A percentile compares a stretch with the other conserved stretches of the same genome.
phyloP scores from a whole-genome alignment of 2,113 vertebrate genomes.

The Alosa alosa region DNA sequence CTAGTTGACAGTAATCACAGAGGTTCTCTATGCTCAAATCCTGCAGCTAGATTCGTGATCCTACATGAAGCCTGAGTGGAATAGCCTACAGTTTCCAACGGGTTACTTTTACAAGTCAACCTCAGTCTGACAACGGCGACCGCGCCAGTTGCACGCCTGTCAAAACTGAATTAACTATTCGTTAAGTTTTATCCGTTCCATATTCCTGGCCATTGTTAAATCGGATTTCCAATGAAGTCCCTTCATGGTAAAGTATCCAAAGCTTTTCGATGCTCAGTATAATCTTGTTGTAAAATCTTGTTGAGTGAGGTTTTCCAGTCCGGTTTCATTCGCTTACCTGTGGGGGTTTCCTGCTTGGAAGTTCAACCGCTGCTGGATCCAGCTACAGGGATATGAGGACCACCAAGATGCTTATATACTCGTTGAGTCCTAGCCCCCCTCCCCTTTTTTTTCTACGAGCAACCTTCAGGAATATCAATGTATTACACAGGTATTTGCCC shows the following conservation, averaged over 20 bases:
- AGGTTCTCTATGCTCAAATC: not conserved
- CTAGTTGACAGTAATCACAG: not conserved
- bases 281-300: not conserved
- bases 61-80: not conserved
- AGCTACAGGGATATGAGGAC: conserved; percentile 40
- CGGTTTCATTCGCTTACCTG: conserved; percentile 53
- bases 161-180: not conserved
- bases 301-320: not conserved
- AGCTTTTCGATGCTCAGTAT: not conserved
- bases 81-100: not conserved
- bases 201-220: not conserved
- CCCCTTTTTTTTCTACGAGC: conserved; percentile 25
- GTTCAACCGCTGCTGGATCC: conserved; percentile 52
- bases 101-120: not conserved
- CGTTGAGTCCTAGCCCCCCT: conserved; percentile 29
- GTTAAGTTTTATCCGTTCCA: conserved; percentile 1
- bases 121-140: not conserved
- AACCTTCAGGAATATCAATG: conserved; percentile 55
- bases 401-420: conserved; percentile 69
- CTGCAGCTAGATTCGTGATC: not conserved
- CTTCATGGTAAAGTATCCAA: conserved; percentile 12
- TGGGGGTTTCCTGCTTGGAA: conserved; percentile 47
- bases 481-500: conserved; percentile 59
- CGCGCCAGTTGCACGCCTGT: not conserved
- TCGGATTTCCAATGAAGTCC: not conserved